A percentile compares a stretch with the other conserved stretches of the same genome.
phyloP scores from a whole-genome alignment of 2,888 invertebrate genomes.

The Meliscaeva auricollis region DNA sequence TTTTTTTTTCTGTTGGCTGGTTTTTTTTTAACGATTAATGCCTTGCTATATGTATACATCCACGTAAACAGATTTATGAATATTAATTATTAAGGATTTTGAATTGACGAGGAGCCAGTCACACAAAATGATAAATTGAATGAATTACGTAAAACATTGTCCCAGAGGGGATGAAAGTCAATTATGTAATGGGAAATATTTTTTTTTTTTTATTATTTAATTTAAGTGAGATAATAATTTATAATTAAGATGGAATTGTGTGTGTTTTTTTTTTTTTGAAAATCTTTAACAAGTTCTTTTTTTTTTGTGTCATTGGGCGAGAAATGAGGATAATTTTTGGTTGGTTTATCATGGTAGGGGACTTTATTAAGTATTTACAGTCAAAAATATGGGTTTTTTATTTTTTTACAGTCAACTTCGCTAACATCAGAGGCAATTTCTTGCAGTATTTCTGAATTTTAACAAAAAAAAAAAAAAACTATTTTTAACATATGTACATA shows the following conservation, averaged over 20 bases:
- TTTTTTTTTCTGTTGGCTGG: slow-evolving; percentile 6
- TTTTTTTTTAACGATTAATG: slow-evolving; percentile 42
- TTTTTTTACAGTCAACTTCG: too few species aligned
- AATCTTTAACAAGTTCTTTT: too few species aligned
- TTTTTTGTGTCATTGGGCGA: too few species aligned
- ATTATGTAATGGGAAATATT: background rate
- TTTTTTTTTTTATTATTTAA: slow-evolving; percentile 1
- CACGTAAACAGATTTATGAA: slow-evolving; percentile 69
- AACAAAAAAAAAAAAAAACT: too few species aligned
- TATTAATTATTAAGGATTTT: slow-evolving; percentile 64
- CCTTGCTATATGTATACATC: background rate
- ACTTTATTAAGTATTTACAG: too few species aligned
- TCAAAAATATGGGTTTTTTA: too few species aligned
- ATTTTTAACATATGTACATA: too few species aligned
- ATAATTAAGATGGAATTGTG: background rate
- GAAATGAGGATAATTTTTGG: too few species aligned
- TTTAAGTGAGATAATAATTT: slow-evolving; percentile 6
- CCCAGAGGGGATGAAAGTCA: background rate
- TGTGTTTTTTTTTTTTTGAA: background rate
- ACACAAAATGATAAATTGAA: slow-evolving; percentile 34
- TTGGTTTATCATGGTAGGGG: too few species aligned
- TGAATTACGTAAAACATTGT: slow-evolving; percentile 26
- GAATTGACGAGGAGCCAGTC: slow-evolving; percentile 34
- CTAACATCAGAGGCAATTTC: too few species aligned
- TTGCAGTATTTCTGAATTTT: too few species aligned